Base-by-base conservation (phyloP, 2,113 vertebrate genomes). In the Fulica atra region DNA sequence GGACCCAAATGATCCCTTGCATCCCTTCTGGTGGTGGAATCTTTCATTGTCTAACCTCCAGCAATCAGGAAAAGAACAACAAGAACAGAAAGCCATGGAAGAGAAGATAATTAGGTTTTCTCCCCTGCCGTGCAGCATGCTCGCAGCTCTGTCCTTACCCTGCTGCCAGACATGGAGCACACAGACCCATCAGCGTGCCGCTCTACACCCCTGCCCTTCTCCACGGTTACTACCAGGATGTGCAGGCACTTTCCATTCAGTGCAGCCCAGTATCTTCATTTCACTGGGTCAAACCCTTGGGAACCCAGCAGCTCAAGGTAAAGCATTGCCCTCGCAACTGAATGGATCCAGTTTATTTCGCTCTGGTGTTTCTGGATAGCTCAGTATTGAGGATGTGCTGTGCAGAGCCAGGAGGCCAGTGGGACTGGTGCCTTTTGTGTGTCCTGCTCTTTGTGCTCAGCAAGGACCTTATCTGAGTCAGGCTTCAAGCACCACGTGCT, bases 91-190 rank as follows among this genome's bases (percentile, higher is more conserved):
- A 17, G 10, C 24, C 10, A 25, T 4, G 16, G 19, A 92, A 85
- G 91, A 36, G 19, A 56, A 86, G 61, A 48, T 85, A 91, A 96
- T 95, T 36, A 73, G 61, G 38, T 93, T 95, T 95, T 61, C 74
- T 82, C 59, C 14, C 70, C 84, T 79, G 54, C 42, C 0, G 0
- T 29, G 73, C 61, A 25, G 42, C 42, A 1, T 5, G 61, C 78
- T 78, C 73, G 6, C 77, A 72, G 89, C 86, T 54, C 63, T 59
- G 46, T 53, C 54, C 36, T 72, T 2, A 2, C 2, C 3, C 66
- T 50, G 79, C 38, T 71, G 68, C 77, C 42, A 6, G 21, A 2
- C 53, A 18, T 7, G 5, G 89, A 77, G 91, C 33, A 8, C n/a
- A 11, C 23, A 20, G 17, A 7, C 29, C 7, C 31, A 31, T 33